Base-by-base conservation (phyloP, 1,140 invertebrate genomes). In the Adelges cooleyi region DNA sequence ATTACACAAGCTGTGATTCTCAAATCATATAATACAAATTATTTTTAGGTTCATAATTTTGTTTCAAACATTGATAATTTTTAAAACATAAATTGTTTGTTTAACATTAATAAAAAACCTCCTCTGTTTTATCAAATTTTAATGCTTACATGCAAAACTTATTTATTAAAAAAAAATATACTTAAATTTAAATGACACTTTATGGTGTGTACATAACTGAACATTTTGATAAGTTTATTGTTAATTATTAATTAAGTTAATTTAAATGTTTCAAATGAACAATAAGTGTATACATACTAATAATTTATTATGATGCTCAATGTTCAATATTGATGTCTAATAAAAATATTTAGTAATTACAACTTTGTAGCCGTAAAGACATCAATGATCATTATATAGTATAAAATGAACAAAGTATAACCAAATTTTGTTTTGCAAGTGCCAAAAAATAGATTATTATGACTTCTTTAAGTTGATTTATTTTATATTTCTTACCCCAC, bases 271-370 rank as follows among this genome's bases (percentile, higher is more conserved):
- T 27, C 6, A n/a, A 9, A 15, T 0, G n/a, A 44, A 33, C 29
- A 59, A 27, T 59, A 59, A 59, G 25, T 44, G 44, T 44, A 17
- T 40, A 40, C n/a, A 40, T 48, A 29, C 29, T 62, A 48, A 48
- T 42, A 42, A 59, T 46, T 46, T 29, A 48, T 42, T 42, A 59
- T 15, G 44, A 62, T 48, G 56, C 56, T 62, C 56, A 62, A 62
- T 48, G 56, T 42, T 62, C 56, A 62, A 62, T 48, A 42, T 46
- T 62, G 42, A 36, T 62, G 20, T 20, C 18, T 5, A 46, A 25
- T 62, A 62, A 62, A 62, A 46, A 62, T 62, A 29, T 48, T 62
- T 62, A 62, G 42, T 62, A 29, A 62, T 6, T 62, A 33, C 44
- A 25, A 29, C 27, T 48, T 42, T 44, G 25, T 59, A 46, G 44